phyloP scores from a whole-genome alignment of 2,113 vertebrate genomes.

The Onychorhynchus coronatus region DNA sequence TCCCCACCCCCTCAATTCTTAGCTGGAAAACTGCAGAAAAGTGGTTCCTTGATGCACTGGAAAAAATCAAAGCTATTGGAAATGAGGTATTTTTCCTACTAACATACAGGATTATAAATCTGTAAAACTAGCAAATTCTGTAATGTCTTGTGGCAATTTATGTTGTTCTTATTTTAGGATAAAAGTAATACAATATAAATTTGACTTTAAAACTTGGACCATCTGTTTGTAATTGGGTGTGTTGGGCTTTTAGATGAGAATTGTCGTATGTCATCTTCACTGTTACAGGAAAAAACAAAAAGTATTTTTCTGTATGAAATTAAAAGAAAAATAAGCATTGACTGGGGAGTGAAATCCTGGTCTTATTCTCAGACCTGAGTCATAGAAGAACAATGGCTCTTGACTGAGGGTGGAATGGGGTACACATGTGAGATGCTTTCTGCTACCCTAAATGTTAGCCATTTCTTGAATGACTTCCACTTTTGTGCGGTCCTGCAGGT shows the following conservation, averaged over 20 bases:
- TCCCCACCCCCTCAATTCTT: neutral
- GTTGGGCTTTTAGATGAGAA: neutral
- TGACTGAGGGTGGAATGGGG: neutral
- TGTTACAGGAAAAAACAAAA: neutral
- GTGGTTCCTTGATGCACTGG: slow-evolving; percentile 95
- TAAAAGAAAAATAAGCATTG: neutral
- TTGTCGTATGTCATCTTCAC: neutral
- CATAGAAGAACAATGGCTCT: neutral
- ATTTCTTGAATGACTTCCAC: neutral
- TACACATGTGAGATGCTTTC: neutral
- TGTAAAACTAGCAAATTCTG: neutral
- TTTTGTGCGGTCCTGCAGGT: neutral
- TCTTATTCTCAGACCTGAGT: neutral
- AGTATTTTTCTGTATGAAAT: neutral
- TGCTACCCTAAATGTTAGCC: neutral
- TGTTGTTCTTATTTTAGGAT: neutral
- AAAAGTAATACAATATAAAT: neutral
- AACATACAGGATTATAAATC: neutral
- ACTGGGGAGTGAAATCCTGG: neutral
- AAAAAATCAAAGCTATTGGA: slow-evolving; percentile 98
- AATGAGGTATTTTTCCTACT: slow-evolving; percentile 84
- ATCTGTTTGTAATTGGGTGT: neutral
- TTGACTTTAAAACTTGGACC: neutral
- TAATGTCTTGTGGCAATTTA: neutral
- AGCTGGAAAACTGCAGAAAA: slow-evolving; percentile 98